Percentiles rank a stretch among this genome's conserved stretches.
phyloP scores from a whole-genome alignment of 30 jellyfish, hydroid and myxozoan species.

The Rhopilema esculentum region DNA sequence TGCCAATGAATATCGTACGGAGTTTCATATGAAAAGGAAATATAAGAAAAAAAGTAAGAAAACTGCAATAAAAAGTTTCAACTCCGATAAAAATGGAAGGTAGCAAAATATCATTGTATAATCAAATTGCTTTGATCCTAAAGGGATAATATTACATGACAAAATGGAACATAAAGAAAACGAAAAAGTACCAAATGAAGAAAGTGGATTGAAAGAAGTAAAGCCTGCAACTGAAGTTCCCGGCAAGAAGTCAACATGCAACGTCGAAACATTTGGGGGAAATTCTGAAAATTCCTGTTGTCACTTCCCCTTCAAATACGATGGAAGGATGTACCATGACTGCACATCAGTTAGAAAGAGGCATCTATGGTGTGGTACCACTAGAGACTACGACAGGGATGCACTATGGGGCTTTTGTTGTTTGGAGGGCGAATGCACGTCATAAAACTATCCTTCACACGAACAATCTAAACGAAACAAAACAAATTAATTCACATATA shows the following conservation, averaged over 20 bases:
- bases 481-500: no score
- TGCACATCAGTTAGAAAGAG: slow-evolving; percentile 37
- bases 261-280: slow-evolving; percentile 78
- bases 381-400: slow-evolving; percentile 71
- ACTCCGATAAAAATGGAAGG: no score
- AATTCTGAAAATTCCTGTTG: slow-evolving; percentile 62
- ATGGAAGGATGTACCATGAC: slow-evolving; percentile 61
- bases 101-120: no score
- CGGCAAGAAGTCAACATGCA: slow-evolving; percentile 25
- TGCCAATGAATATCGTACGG: no score
- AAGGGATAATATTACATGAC: neutral
- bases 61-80: no score
- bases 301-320: slow-evolving; percentile 69
- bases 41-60: no score
- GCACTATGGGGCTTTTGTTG: slow-evolving; percentile 80
- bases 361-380: slow-evolving; percentile 81
- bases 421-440: slow-evolving; percentile 60
- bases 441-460: neutral
- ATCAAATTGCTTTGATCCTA: no score
- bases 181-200: neutral
- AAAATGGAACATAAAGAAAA: neutral
- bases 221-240: neutral
- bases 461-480: no score
- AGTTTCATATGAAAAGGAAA: no score
- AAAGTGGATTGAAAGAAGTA: neutral